Base-by-base conservation (phyloP, 2,113 vertebrate species). In the Scomber scombrus region DNA sequence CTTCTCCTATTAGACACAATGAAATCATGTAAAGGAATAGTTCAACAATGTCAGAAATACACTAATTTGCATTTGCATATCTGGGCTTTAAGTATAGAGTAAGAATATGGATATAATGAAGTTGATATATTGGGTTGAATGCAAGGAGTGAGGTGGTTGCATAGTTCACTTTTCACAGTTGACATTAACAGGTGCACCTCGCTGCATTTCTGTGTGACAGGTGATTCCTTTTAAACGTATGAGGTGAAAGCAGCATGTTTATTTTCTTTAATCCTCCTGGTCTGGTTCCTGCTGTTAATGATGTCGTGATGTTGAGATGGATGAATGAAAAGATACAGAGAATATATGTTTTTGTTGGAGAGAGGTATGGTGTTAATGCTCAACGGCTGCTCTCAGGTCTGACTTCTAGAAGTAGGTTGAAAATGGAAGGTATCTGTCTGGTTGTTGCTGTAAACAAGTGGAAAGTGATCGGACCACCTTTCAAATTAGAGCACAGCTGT, bases 401-500 rank as follows among this genome's bases (percentile, higher is more conserved):
- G 64, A 55, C 18, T 61, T 40, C 43, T 52, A 1, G 56, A 43
- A 29, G 58, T 14, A 19, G 34, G 50, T 68, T 77, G 16, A n/a
- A 51, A 71, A 16, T 34, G 57, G 66, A 66, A 34, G 5, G n/a
- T 58, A 3, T 16, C 45, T 64, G 10, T 52, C 68, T 15, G 55
- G 78, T 82, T 56, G 58, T 79, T 57, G 45, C 81, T 75, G 40
- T 58, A 66, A 66, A 82, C 66, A 63, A 69, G 77, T 80, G 80
- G 16, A 87, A 88, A 85, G 82, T 78, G 45, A 88, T 89, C 47
- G 73, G 85, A 68, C 46, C 55, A 67, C 18, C 74, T 89, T 70
- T 60, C 18, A 49, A 34, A 79, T 54, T 40, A 23, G 43, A 71
- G 60, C 58, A 40, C 60, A 65, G 50, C 51, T 64, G 60, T 64